Conservation (phyloP, 2,888 invertebrate species). For the Ceraclea dissimilis region DNA sequence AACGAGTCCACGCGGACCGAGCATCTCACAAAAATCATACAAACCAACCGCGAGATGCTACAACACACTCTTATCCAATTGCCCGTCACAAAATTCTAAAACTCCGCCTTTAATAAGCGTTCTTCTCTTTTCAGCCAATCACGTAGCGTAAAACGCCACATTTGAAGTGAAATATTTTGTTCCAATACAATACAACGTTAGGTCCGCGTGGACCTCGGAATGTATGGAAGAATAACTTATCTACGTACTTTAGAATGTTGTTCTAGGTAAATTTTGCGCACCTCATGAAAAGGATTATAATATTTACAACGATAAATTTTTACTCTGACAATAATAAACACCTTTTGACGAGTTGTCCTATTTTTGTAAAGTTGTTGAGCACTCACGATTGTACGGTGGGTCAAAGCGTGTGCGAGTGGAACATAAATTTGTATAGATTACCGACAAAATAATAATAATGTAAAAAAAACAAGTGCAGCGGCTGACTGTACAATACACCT, state of each 20-base stretch:
- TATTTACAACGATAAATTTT: background rate
- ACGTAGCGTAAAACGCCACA: slow-evolving; percentile 22
- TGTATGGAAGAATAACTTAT: background rate
- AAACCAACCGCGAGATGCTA: slow-evolving; percentile 35
- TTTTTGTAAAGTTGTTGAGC: background rate
- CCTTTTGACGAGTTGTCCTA: slow-evolving; percentile 2
- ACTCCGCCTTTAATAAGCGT: slow-evolving; percentile 53
- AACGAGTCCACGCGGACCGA: slow-evolving; percentile 52
- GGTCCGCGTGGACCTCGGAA: slow-evolving; percentile 29
- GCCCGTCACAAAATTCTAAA: slow-evolving; percentile 38
- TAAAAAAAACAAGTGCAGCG: slow-evolving; percentile 22
- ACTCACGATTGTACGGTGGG: slow-evolving; percentile 21
- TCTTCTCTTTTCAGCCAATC: slow-evolving; percentile 38
- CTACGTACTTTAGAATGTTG: background rate
- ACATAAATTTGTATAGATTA: slow-evolving; percentile 26
- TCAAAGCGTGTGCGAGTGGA: slow-evolving; percentile 25
- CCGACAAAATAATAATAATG: slow-evolving; percentile 20
- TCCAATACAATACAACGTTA: slow-evolving; percentile 23
- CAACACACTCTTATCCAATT: slow-evolving; percentile 34
- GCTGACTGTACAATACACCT: slow-evolving; percentile 19
- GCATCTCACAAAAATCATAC: slow-evolving; percentile 50
- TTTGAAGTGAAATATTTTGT: slow-evolving; percentile 28
- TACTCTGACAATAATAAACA: background rate
- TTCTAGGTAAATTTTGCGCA: background rate
- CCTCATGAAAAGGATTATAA: slow-evolving; percentile 2